Evolutionary conservation across 2,888 invertebrate genomes (phyloP), one percentile per base, ranked within the genome.

Genomic region (Aspidiotus rigidus): DNA sequence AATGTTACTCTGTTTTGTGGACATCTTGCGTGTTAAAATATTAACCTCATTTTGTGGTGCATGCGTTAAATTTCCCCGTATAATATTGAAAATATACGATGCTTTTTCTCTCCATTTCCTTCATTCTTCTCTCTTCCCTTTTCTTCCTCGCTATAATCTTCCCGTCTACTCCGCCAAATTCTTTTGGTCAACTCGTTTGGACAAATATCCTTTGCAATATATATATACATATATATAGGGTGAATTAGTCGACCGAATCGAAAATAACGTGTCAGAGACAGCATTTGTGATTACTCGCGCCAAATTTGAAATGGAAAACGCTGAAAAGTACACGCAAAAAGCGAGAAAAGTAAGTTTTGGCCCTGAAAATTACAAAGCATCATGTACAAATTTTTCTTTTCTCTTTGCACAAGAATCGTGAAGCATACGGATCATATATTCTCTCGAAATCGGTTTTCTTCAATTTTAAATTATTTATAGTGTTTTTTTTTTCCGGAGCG

Each of bases 231-330:
- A 13, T 49, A 42, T 44, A 57, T 71, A 95, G 94, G 95, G 93
- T 78, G 93, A 94, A 82, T 87, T 93, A 84, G 86, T 94, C 78
- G 93, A 94, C 83, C 85, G 91, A 80, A 90, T 95, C 81, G 94
- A 95, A 83, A 89, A 89, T 83, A 91, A 93, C 81, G 94, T 95
- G 74, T 86, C 87, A 76, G 86, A 88, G 79, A 88, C 93, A 74
- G 85, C 85, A 74, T 89, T 91, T 80, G 89, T 89, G 82, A 88
- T 93, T 76, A 87, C 86, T 77, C 82, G 84, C 74, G 93, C 91
- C 75, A 87, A 86, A 76, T 83, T 81, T 74, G 86, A 95, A 79
- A 86, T 93, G 74, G 83, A 83, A 78, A 82, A 84, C 77, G 94
- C 94, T 74, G 84, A 86, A 77, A 84, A 85, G 77, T 94, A 91